These are phyloP conservation scores for Carcharodon carcharias DNA, from an alignment of 2,797 vertebrate genomes.

Conservation along the genomic window DNA sequence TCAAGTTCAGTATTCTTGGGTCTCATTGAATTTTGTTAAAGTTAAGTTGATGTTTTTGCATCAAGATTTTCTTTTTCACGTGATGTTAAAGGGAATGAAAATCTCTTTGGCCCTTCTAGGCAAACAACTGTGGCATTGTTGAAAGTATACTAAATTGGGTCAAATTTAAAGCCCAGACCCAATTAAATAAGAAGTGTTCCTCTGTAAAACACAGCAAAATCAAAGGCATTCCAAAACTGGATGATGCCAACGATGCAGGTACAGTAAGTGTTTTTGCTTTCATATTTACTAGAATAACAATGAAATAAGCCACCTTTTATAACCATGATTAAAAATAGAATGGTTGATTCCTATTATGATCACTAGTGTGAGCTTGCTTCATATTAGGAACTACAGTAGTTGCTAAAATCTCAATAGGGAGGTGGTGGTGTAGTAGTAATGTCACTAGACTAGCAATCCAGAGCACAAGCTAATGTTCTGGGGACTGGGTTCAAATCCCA, in stretches of 20 bases:
- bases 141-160: conserved; percentile 87
- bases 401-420: not conserved
- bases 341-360: not conserved
- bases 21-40: not conserved
- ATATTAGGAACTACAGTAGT: not conserved
- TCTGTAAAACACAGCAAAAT: conserved; percentile 87
- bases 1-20: not conserved
- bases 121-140: conserved; percentile 82
- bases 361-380: not conserved
- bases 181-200: conserved; percentile 84
- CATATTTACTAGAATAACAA: not conserved
- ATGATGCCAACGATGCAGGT: conserved; percentile 85
- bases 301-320: conserved; percentile 19
- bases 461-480: too few species aligned
- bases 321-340: not conserved
- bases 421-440: too few species aligned
- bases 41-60: not conserved
- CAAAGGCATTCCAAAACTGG: conserved; percentile 83
- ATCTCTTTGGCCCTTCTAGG: conserved; percentile 52
- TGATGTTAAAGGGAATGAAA: not conserved
- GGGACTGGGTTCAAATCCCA: too few species aligned
- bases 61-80: not conserved
- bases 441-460: too few species aligned
- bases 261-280: conserved; percentile 39
- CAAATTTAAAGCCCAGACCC: conserved; percentile 84